Evolutionary conservation across 2,113 vertebrate species (phyloP).

Genomic region (Asarcornis scutulata): DNA sequence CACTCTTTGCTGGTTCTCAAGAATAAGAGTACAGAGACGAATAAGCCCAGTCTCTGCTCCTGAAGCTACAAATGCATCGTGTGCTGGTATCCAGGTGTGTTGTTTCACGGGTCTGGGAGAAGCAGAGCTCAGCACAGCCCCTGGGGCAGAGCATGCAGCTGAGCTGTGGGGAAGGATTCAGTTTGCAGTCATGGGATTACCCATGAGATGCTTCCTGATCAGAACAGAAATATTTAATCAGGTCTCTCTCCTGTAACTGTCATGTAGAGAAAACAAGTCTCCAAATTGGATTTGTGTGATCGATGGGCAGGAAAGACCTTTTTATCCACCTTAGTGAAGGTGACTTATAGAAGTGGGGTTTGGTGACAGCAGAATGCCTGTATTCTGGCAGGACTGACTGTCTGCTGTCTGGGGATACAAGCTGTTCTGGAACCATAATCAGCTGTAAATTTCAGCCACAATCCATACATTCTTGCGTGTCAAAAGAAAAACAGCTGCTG

Average conservation of each 20-base stretch:
- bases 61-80: neutral
- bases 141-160: neutral
- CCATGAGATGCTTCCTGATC: slow-evolving; percentile 1
- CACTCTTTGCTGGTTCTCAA: neutral
- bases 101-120: neutral
- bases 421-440: neutral
- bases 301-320: slow-evolving; percentile 27
- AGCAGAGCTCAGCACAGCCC: neutral
- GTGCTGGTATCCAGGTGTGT: fast-evolving
- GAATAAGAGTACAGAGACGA: neutral
- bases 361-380: neutral
- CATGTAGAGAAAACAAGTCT: slow-evolving; percentile 41
- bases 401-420: neutral
- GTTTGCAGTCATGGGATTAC: neutral
- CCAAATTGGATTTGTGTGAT: slow-evolving; percentile 49
- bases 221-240: slow-evolving; percentile 52
- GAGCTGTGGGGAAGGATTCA: neutral
- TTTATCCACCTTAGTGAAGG: slow-evolving; percentile 3
- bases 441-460: neutral
- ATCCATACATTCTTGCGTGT: neutral
- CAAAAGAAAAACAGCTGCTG: neutral
- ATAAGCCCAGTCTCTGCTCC: neutral
- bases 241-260: slow-evolving; percentile 8
- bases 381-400: neutral
- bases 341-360: neutral